Conservation (phyloP, 2,113 vertebrate genomes). For the Cyprinus carpio region DNA sequence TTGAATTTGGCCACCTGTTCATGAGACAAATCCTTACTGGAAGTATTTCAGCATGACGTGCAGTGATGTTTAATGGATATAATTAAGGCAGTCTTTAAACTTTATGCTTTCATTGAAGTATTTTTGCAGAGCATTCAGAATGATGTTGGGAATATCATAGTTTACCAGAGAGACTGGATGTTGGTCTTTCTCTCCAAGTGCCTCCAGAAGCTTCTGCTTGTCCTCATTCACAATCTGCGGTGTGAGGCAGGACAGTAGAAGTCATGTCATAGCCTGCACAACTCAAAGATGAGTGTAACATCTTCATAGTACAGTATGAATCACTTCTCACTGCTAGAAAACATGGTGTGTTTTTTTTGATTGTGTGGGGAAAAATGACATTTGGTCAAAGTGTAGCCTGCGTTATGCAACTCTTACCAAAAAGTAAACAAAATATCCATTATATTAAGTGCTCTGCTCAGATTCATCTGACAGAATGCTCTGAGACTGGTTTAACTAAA, state of each 20-base stretch:
- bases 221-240: background rate
- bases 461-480: constrained; percentile 8
- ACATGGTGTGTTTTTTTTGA: background rate
- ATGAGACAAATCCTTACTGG: background rate
- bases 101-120: background rate
- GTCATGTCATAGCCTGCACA: background rate
- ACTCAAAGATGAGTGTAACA: background rate
- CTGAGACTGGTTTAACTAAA: constrained; percentile 26
- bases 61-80: too few species aligned
- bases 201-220: too few species aligned
- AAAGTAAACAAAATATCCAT: background rate
- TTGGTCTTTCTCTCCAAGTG: background rate
- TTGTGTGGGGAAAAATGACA: background rate
- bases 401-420: background rate
- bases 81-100: too few species aligned
- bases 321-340: background rate
- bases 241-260: background rate
- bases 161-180: background rate
- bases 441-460: background rate
- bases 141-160: too few species aligned
- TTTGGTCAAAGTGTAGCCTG: background rate
- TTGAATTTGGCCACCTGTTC: background rate
- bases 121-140: background rate
- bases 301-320: background rate
- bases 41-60: too few species aligned